Base-by-base conservation (phyloP, 2,797 vertebrate genomes). In the Neosilurus hyrtlii region DNA sequence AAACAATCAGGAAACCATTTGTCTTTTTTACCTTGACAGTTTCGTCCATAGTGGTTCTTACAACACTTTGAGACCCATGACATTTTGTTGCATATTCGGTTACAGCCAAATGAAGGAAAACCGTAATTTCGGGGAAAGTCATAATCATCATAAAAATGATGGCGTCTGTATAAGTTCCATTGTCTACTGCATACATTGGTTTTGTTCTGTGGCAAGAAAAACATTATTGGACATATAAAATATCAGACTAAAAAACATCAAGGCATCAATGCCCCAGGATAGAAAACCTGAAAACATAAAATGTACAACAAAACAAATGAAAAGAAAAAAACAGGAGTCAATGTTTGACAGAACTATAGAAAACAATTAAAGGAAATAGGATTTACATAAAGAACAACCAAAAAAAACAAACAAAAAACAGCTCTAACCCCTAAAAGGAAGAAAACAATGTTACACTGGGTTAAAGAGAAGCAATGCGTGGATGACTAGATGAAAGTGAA, bases 41-140 rank as follows among this genome's bases (percentile, higher is more conserved):
- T 92, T 43, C 84, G 90, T 86, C 98, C 92, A 0, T 96, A 96
- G 90, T 99, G 98, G 87, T 97, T 97, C 14, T 93, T 91, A 87
- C 98, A 99, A 91, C 98, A 99, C 81, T 93, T 92, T 0, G 92
- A 91, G 54, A 86, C 49, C 98, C 97, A 99, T 2, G 77, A 66
- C 4, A 82, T 26, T 26, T 73, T 89, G 59, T 89, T 16, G 9
- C 98, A 99, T 37, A 88, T 86, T 83, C 90, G 95, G 83, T 15
- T 92, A 87, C 97, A 98, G 78, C 95, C 93, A 0, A 0, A 0
- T 8, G 63, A 43, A 5, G 30, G 66, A 26, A 54, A 56, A 26
- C 9, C 52, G 5, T 72, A 85, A 35, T 20, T 30, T 2, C 22
- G 18, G 0, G 37, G 14, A 62, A 63, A 54, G 24, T 35, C 30